Evolutionary conservation across 2,888 invertebrate species (phyloP), one percentile per base, ranked within the genome.

Genomic region (Psylliodes chrysocephalus): DNA sequence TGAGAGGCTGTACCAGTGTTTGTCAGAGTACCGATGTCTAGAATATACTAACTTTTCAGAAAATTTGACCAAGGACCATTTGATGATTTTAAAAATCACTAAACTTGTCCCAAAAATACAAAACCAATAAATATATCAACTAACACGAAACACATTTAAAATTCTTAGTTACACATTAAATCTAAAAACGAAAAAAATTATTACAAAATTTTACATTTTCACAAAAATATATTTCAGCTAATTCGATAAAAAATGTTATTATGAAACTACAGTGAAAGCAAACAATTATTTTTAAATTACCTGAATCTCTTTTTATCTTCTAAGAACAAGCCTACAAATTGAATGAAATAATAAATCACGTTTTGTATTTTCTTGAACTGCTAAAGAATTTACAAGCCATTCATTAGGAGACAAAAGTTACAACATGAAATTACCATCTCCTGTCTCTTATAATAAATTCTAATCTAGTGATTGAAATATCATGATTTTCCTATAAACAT

Each of bases 231-330:
- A 5, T 40, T 10, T 12, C 17, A 17, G 40, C 8, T 15, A n/a
- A 15, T 5, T n/a, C 40, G 12, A 7, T 2, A 12, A 12, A 40
- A 40, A 40, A 40, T 15, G 17, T 10, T 3, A 17, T 44, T 44
- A 14, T 14, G 44, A 44, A 44, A 44, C 10, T n/a, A n/a, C 19
- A 18, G 44, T 44, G 44, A 44, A 44, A 44, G 44, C 14, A n/a
- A 1, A 40, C 14, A 40, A 40, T 40, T 40, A 40, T 17, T 44
- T 44, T 8, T 14, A 44, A 44, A 19, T 19, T 19, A 19, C 47
- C 47, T 22, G n/a, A 33, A 33, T 10, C 33, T 33, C 10, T 33
- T 33, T 33, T 33, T 33, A 6, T 33, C 8, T 6, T n/a, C 33
- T n/a, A 22, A 22, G 8, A 7, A 33, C 33, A 33, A 33, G 8